phyloP scores from a whole-genome alignment of 2,113 vertebrate species.

The Sylvietta virens region DNA sequence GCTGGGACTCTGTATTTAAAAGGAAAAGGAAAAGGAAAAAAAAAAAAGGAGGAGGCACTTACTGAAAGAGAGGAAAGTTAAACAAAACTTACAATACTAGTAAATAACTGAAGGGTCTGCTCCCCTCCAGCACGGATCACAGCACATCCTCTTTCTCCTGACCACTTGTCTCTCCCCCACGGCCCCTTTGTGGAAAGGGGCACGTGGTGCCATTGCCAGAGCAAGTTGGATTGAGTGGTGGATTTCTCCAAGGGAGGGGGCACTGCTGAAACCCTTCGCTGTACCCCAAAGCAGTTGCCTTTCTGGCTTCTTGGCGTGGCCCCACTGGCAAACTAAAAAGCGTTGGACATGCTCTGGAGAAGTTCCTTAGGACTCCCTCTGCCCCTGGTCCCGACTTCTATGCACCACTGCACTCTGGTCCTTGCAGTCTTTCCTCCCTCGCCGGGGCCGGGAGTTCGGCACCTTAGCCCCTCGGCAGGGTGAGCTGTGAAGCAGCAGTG shows the following conservation, averaged over 20 bases:
- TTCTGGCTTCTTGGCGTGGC: slow-evolving; percentile 35
- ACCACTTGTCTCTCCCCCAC: slow-evolving; percentile 21
- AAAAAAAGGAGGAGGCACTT: slow-evolving; percentile 50
- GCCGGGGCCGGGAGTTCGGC: slow-evolving; percentile 70
- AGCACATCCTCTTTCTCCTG: slow-evolving; percentile 56
- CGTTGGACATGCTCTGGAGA: slow-evolving; percentile 47
- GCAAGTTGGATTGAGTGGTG: slow-evolving; percentile 28
- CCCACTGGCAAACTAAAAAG: slow-evolving; percentile 27
- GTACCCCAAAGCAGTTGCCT: slow-evolving; percentile 53
- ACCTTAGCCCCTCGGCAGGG: slow-evolving; percentile 66
- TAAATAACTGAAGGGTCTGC: slow-evolving; percentile 77
- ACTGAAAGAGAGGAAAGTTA: slow-evolving; percentile 65
- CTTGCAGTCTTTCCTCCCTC: slow-evolving; percentile 69
- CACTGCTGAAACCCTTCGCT: background rate
- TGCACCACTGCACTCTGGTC: slow-evolving; percentile 66
- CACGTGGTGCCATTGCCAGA: slow-evolving; percentile 54
- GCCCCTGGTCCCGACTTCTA: slow-evolving; percentile 72
- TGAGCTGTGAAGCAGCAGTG: slow-evolving; percentile 63
- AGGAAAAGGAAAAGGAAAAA: background rate
- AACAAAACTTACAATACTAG: slow-evolving; percentile 73
- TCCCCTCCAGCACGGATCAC: slow-evolving; percentile 71
- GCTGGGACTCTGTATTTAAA: slow-evolving; percentile 76
- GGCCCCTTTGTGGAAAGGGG: slow-evolving; percentile 58
- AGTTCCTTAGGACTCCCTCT: slow-evolving; percentile 70
- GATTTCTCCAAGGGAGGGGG: slow-evolving; percentile 37